Evolutionary conservation across 2,797 vertebrate species (phyloP), one percentile per base, ranked within the genome.

Genomic region (Erethizon dorsatum): DNA sequence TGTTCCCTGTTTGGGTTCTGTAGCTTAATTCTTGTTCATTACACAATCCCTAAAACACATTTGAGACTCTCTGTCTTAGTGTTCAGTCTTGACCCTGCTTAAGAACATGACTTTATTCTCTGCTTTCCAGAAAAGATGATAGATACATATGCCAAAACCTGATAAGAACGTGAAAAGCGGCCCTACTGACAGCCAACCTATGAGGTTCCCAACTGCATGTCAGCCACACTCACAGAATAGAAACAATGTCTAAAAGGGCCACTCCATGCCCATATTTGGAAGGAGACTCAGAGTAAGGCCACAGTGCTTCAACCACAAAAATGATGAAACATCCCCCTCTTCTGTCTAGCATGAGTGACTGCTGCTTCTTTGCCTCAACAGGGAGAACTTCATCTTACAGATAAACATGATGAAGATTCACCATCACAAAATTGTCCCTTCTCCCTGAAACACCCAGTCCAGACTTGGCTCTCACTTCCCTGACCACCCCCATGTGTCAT

Each of bases 291-390:
- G 54, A 17, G 37, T 13, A 84, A 75, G 90, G 37, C 45, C 54
- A 26, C 37, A 41, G 37, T 24, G 47, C 41, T 22, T 22, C 47
- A 63, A 57, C 47, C 73, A 88, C 57, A 96, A 77, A 93, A 88
- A 59, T 47, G 41, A 88, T 82, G 61, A 85, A 89, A 91, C 80
- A 91, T 41, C 92, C 73, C 94, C 83, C 92, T 88, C 87, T 96
- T 91, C 93, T 93, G 92, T 95, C 73, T 50, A 89, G 37, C 41
- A 52, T 24, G 37, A 88, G 67, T 12, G 90, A 86, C 31, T 93
- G 83, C 94, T 82, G 17, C 71, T 86, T 26, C 50, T 65, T 56
- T 6, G 4, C n/a, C 20, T 67, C 10, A 13, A 33, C 37, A 15
- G 54, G 18, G 26, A 78, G 11, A 63, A 47, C 3, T 1, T 37